Conservation (phyloP, 2,888 invertebrate genomes). For the Cheilosia soror region DNA sequence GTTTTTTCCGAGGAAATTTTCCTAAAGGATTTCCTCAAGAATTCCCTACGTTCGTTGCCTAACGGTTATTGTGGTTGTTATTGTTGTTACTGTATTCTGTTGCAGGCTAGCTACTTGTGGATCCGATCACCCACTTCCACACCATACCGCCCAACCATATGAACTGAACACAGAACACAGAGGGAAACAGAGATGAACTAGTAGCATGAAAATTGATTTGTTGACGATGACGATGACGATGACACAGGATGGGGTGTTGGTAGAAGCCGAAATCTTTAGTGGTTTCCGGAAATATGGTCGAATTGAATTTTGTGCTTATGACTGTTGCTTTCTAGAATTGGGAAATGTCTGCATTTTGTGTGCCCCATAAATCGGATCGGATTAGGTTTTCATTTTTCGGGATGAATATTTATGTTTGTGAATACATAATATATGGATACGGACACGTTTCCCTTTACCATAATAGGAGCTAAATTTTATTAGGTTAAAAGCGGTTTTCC, state of each 20-base stretch:
- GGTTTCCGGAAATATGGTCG: slow-evolving; percentile 30
- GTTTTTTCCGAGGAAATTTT: slow-evolving; percentile 25
- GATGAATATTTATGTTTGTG: slow-evolving; percentile 10
- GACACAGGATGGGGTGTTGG: not conserved
- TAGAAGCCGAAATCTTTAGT: slow-evolving; percentile 23
- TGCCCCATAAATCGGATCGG: slow-evolving; percentile 27
- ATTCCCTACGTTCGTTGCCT: not conserved
- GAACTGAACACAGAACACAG: not conserved
- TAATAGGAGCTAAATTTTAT: slow-evolving; percentile 3
- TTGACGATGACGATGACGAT: slow-evolving; percentile 18
- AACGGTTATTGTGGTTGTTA: not conserved
- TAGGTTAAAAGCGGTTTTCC: not conserved
- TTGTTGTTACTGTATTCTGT: not conserved
- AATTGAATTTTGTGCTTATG: slow-evolving; percentile 47
- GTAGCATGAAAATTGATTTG: slow-evolving; percentile 43
- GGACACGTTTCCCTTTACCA: not conserved
- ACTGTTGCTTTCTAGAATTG: slow-evolving; percentile 14
- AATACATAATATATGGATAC: not conserved
- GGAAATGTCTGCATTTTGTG: slow-evolving; percentile 11
- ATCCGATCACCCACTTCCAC: slow-evolving; percentile 4
- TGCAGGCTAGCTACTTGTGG: slow-evolving; percentile 37
- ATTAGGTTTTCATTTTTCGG: slow-evolving; percentile 16
- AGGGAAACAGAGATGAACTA: slow-evolving; percentile 30
- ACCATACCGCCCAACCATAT: not conserved
- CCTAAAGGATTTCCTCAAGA: slow-evolving; percentile 47